Conservation (phyloP, 2,797 vertebrate species). For the Microhierax caerulescens region DNA sequence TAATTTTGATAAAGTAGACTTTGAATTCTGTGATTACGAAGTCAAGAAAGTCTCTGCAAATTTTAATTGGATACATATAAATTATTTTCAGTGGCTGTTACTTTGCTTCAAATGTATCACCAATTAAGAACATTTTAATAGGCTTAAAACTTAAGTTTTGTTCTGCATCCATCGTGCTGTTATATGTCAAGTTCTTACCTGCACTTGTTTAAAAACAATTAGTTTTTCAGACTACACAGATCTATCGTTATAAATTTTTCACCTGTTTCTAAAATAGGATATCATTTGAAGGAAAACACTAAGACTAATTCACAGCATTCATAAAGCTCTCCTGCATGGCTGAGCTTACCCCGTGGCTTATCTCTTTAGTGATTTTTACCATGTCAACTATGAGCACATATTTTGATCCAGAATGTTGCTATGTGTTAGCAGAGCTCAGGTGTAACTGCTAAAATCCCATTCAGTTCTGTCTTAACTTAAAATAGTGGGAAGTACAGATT, state of each 20-base stretch:
- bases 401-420: neutral
- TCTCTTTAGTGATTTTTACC: neutral
- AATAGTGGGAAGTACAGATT: neutral
- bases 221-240: neutral
- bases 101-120: neutral
- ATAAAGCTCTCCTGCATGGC: neutral
- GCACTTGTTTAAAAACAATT: neutral
- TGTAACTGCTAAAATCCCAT: neutral
- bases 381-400: accelerated
- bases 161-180: neutral
- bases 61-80: neutral
- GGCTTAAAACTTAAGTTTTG: neutral
- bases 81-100: neutral
- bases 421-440: neutral
- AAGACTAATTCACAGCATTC: neutral
- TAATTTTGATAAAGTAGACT: neutral
- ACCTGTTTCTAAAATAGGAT: neutral
- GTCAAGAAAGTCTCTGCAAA: neutral
- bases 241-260: neutral
- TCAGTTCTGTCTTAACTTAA: neutral
- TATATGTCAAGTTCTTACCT: neutral
- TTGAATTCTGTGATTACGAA: neutral
- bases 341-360: neutral
- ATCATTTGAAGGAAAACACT: neutral
- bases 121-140: neutral